Percentiles rank a stretch among this genome's conserved stretches.
Evolutionary conservation across 2,888 invertebrate genomes (phyloP).

Genomic region (Isotomurus palustris): DNA sequence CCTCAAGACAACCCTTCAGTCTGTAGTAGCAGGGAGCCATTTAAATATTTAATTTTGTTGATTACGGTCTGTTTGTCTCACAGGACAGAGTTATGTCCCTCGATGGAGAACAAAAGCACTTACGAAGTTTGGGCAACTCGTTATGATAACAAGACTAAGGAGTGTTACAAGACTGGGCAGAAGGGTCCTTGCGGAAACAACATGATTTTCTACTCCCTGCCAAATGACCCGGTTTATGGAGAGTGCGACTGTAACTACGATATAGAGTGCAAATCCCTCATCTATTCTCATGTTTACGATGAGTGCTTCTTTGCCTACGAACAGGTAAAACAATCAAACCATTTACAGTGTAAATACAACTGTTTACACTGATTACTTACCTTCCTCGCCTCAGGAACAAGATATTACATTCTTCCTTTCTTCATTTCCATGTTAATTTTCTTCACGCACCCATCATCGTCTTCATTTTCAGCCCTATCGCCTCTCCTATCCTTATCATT

Average conservation of each 20-base stretch:
- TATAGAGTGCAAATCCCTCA: slow-evolving; percentile 45
- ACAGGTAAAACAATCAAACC: slow-evolving; percentile 35
- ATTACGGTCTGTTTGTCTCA: slow-evolving; percentile 15
- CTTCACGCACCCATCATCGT: too few relatives aligned
- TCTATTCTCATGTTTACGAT: slow-evolving; percentile 43
- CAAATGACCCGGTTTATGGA: slow-evolving; percentile 36
- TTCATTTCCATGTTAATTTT: too few relatives aligned
- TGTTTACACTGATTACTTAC: neutral
- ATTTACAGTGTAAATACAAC: slow-evolving; percentile 2
- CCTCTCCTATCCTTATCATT: too few relatives aligned
- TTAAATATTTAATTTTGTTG: slow-evolving; percentile 25
- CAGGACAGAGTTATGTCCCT: slow-evolving; percentile 41
- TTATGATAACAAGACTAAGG: slow-evolving; percentile 40
- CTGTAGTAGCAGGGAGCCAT: neutral
- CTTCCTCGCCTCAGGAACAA: too few relatives aligned
- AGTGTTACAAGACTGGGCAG: slow-evolving; percentile 44
- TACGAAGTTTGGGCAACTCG: slow-evolving; percentile 43
- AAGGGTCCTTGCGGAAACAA: slow-evolving; percentile 46
- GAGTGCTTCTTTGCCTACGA: slow-evolving; percentile 46
- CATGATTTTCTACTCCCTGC: slow-evolving; percentile 46
- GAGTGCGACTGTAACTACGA: slow-evolving; percentile 46
- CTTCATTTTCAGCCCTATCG: too few relatives aligned
- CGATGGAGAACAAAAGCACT: slow-evolving; percentile 33
- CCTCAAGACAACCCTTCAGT: neutral
- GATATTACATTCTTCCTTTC: neutral